A percentile compares a stretch with the other conserved stretches of the same genome.
These are phyloP conservation scores for Muntiacus muntjak DNA, from an alignment of 2,113 vertebrate genomes.

Conservation along the genomic window DNA sequence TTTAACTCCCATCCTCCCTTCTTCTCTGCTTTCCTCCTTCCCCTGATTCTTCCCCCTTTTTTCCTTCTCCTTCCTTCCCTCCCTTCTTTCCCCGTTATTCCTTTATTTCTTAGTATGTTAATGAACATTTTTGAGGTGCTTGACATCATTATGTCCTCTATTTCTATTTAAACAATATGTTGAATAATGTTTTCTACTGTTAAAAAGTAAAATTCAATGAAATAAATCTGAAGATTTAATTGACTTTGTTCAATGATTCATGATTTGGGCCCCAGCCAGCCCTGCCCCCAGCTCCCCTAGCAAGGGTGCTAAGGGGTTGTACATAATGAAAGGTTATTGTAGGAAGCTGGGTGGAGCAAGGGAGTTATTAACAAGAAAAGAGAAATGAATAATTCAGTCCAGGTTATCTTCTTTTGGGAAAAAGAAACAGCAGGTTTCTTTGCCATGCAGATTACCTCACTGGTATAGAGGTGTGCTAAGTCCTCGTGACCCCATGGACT, in stretches of 20 bases:
- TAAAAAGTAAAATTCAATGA: not conserved
- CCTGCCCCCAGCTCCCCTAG: not conserved
- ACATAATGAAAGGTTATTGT: not conserved
- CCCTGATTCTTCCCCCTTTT: fast-evolving
- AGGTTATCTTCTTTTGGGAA: not conserved
- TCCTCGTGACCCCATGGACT: not conserved
- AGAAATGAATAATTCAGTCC: not conserved
- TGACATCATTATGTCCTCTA: not conserved
- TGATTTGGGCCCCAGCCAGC: too few relatives aligned
- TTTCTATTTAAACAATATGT: not conserved
- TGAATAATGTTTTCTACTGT: not conserved
- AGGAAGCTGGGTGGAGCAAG: not conserved
- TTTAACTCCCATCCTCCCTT: not conserved
- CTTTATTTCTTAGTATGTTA: not conserved
- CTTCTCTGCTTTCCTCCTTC: not conserved
- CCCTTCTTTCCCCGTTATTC: not conserved
- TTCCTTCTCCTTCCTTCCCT: not conserved
- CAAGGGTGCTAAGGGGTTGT: not conserved
- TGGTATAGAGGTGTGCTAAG: not conserved
- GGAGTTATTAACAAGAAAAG: not conserved
- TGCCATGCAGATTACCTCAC: not conserved
- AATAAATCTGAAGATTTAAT: not conserved
- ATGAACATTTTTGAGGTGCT: not conserved
- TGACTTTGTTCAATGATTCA: not conserved
- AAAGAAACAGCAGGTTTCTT: not conserved